These are phyloP conservation scores for Allobates femoralis DNA, from an alignment of 2,797 vertebrate genomes.

Conservation along the genomic window DNA sequence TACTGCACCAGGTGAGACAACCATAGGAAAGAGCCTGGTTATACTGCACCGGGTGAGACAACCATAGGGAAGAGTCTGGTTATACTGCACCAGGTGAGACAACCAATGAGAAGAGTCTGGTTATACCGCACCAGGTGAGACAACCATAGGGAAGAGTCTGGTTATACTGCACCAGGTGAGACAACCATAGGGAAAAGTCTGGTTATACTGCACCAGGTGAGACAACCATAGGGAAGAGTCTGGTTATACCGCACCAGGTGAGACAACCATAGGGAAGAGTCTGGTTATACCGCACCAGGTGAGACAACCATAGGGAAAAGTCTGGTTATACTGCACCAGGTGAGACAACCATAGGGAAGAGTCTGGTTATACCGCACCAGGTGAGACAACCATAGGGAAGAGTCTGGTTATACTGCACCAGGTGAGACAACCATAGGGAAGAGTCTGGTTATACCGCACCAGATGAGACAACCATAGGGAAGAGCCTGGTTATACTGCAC, in stretches of 20 bases:
- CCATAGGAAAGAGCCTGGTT: not conserved
- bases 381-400: not conserved
- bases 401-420: not conserved
- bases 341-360: not conserved
- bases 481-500: not conserved
- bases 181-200: not conserved
- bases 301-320: not conserved
- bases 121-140: not conserved
- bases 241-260: not conserved
- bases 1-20: not conserved
- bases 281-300: not conserved
- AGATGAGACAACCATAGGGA: not conserved
- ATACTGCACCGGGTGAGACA: not conserved
- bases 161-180: not conserved
- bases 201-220: not conserved
- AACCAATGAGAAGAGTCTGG: not conserved
- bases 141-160: not conserved
- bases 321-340: not conserved
- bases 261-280: not conserved
- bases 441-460: not conserved
- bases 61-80: not conserved
- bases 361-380: not conserved
- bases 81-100: not conserved
- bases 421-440: not conserved
- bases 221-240: not conserved